Conservation (phyloP, 2,888 invertebrate species). For the Rotaria magnacalcarata region DNA sequence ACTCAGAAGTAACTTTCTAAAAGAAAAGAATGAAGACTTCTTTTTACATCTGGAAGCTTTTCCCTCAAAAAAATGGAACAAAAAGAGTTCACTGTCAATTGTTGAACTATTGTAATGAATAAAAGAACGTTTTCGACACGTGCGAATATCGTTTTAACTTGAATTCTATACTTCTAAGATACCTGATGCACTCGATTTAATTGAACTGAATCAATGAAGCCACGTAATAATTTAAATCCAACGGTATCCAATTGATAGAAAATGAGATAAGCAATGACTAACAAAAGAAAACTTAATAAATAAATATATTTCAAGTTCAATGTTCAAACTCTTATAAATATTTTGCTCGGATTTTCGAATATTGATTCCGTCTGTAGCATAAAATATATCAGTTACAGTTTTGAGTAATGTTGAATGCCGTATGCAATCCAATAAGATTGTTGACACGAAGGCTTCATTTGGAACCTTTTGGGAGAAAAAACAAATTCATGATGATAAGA, state of each 20-base stretch:
- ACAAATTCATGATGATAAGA: too few relatives aligned
- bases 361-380: conserved; percentile 54
- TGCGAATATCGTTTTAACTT: too few relatives aligned
- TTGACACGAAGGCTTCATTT: conserved; percentile 54
- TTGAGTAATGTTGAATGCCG: conserved; percentile 52
- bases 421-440: conserved; percentile 57
- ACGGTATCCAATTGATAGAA: conserved; percentile 57
- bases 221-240: conserved; percentile 53
- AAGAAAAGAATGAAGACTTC: too few relatives aligned
- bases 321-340: conserved; percentile 52
- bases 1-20: too few relatives aligned
- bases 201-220: conserved; percentile 54
- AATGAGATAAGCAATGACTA: conserved; percentile 55
- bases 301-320: not conserved
- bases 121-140: too few relatives aligned
- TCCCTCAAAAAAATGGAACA: too few relatives aligned
- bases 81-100: too few relatives aligned
- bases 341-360: conserved; percentile 54
- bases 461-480: conserved; percentile 49
- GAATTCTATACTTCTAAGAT: not conserved
- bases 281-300: conserved; percentile 45
- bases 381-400: conserved; percentile 54
- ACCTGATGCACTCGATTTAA: conserved; percentile 56
- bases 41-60: too few relatives aligned
- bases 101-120: too few relatives aligned